Base-by-base conservation (phyloP, 2,113 vertebrate genomes). In the Antennarius striatus region DNA sequence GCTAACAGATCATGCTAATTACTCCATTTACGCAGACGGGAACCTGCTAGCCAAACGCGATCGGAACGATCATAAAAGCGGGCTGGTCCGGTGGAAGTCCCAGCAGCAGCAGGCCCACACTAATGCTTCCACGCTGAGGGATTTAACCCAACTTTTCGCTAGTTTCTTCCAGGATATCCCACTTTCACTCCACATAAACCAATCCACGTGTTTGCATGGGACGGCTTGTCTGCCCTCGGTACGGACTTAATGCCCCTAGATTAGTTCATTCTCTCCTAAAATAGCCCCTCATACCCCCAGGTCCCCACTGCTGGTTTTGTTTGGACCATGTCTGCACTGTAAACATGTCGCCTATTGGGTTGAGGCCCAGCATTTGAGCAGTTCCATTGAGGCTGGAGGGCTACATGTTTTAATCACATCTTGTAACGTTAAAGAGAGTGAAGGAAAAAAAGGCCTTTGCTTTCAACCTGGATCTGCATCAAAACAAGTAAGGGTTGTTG, bases 141-240 rank as follows among this genome's bases (percentile, higher is more conserved):
- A 73, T 56, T 73, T 62, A 6, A 48, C 15, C 52, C 42, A 4
- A 13, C n/a, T 22, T 36, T 30, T 63, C 6, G 4, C 1, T 7
- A 55, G 51, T 16, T 68, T 54, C 42, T 51, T 22, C 14, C 47
- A 53, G 12, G 77, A 73, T 53, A 75, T 82, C 62, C 63, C 58
- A 79, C 81, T 89, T 85, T 84, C 57, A 58, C 71, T 74, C 45
- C 10, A 39, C 58, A 68, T 85, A 87, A 86, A 76, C 66, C 81
- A 53, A 63, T 85, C 79, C 89, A 89, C 84, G 84, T 90, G 87
- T 75, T 58, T 43, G 36, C 43, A 15, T 42, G 29, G 46, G 7
- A 66, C 62, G 77, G 73, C 45, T 50, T 72, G 0, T 45, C 54
- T 62, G 42, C 81, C 59, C 81, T 67, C 74, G 83, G 73, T 86